Base-by-base conservation (phyloP, 2,113 vertebrate genomes). In the Chamaetylas fuelleborni region DNA sequence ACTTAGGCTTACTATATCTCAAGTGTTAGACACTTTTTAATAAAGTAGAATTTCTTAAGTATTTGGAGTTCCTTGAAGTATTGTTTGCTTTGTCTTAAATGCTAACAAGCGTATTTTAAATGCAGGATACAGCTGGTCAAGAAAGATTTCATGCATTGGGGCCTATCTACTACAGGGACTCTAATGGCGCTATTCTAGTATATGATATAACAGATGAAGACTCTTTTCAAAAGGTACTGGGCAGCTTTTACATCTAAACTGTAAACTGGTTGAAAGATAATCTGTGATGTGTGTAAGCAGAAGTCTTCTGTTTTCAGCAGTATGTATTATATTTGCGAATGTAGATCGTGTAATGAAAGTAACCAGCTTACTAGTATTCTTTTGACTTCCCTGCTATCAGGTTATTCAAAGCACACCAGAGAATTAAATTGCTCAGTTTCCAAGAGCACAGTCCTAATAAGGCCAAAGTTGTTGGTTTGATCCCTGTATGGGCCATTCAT, bases 161-260 rank as follows among this genome's bases (percentile, higher is more conserved):
- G 62, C 99, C 99, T 6, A 99, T 99, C 97, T 99, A 99, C 98
- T 99, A 99, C 98, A 98, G 99, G 98, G 99, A 99, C 98, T 99
- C 99, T 91, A 99, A 99, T 69, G 99, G 99, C 95, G 99, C 99
- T 89, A 97, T 99, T 86, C 98, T 99, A 97, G 99, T 99, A 19
- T 99, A 99, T 92, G 99, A 99, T 95, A 98, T 99, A 97, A 99
- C 99, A 96, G 99, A 99, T 93, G 99, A 99, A 98, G 99, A 99
- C 97, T 99, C 99, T 70, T 99, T 99, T 88, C 99, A 99, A 96
- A 99, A 99, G 99, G 99, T 99, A 97, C 71, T 88, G 20, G 38
- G 9, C 22, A 86, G 12, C 69, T 58, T 81, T 76, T 76, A 42
- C 14, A 0, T 58, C 14, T 2, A 6, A 74, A 40, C 53, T 64